A percentile compares a stretch with the other conserved stretches of the same genome.
Conservation (phyloP, 2,113 vertebrate species). For the human (Homo sapiens) region DNA sequence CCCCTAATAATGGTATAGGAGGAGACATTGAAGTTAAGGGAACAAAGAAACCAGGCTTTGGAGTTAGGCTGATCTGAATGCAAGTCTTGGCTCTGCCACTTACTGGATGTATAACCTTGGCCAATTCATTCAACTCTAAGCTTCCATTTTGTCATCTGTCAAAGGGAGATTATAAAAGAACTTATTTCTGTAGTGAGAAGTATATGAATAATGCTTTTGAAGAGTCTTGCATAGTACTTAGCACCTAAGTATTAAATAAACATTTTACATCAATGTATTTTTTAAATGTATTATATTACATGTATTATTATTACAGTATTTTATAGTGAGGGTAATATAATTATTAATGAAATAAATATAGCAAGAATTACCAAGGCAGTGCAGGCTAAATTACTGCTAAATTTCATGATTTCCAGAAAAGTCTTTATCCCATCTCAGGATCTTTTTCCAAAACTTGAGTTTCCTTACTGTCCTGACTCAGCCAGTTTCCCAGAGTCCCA, state of each 20-base stretch:
- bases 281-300: too few relatives aligned
- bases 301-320: background rate
- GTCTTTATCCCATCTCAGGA: background rate
- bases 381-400: background rate
- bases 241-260: background rate
- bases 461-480: background rate
- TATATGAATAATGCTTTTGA: background rate
- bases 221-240: background rate
- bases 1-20: background rate
- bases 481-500: background rate
- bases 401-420: constrained; percentile 17
- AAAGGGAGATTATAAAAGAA: background rate
- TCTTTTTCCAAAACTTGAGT: background rate
- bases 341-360: constrained; percentile 37
- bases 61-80: background rate
- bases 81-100: background rate
- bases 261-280: background rate
- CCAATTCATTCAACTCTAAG: background rate
- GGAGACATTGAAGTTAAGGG: background rate
- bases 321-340: constrained; percentile 6
- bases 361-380: background rate
- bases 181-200: background rate
- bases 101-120: background rate
- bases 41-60: background rate
- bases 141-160: background rate